Evolutionary conservation across 92 coral and sea anemone genomes (phyloP).

Genomic region (Palythoa heliodiscus): DNA sequence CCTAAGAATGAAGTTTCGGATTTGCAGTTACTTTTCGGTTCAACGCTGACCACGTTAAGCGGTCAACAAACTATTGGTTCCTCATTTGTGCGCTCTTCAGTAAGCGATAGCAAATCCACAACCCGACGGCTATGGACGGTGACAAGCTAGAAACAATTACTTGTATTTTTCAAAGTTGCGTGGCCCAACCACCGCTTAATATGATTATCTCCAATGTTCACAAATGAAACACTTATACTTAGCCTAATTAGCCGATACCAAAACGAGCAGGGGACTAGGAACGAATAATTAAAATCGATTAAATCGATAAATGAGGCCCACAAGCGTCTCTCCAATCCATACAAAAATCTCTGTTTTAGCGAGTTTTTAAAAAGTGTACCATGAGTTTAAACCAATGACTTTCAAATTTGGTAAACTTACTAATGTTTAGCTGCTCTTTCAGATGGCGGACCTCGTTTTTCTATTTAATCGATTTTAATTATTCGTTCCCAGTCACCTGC

Average conservation of each 20-base stretch:
- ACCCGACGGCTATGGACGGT: constrained; percentile 75
- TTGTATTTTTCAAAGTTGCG: background rate
- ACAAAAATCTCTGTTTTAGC: no score
- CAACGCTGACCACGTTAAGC: constrained; percentile 55
- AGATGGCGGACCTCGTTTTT: no score
- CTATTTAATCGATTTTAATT: no score
- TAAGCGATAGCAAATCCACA: constrained; percentile 49
- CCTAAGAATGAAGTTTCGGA: constrained; percentile 90
- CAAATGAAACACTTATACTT: background rate
- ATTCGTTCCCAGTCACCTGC: no score
- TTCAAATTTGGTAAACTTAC: no score
- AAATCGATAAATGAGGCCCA: no score
- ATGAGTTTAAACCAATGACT: no score
- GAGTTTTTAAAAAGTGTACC: no score
- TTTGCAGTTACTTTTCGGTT: constrained; percentile 78
- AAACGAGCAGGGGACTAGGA: background rate
- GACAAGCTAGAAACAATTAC: constrained; percentile 57
- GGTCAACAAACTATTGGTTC: constrained; percentile 63
- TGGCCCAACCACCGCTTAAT: background rate
- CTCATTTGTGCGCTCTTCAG: constrained; percentile 52
- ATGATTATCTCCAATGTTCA: no score
- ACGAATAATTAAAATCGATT: no score
- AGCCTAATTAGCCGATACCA: background rate
- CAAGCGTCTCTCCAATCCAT: no score
- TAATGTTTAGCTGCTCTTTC: no score